A percentile compares a stretch with the other conserved stretches of the same genome.
Evolutionary conservation across 2,888 invertebrate species (phyloP).

Genomic region (Sinodicranocentrus sp.): DNA sequence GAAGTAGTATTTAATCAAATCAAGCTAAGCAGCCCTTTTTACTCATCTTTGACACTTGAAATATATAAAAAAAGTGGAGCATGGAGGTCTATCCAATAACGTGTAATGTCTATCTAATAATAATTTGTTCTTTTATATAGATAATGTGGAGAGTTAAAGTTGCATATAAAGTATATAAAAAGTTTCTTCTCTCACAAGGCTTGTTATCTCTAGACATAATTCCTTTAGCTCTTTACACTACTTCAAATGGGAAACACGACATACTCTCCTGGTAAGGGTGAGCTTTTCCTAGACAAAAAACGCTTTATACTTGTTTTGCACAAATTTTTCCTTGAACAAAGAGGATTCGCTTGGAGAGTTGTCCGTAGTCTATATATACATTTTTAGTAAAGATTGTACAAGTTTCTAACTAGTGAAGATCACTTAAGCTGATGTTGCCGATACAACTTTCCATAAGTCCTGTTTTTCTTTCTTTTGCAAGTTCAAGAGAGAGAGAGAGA

Average conservation of each 20-base stretch:
- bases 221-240: not conserved
- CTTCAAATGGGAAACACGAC: not conserved
- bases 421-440: not conserved
- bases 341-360: not conserved
- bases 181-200: too few relatives aligned
- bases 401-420: too few relatives aligned
- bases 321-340: not conserved
- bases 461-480: not conserved
- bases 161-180: too few relatives aligned
- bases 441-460: slow-evolving; percentile 9
- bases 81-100: not conserved
- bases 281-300: too few relatives aligned
- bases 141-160: too few relatives aligned
- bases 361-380: not conserved
- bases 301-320: too few relatives aligned
- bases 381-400: not conserved
- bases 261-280: too few relatives aligned
- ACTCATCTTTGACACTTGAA: slow-evolving; percentile 48
- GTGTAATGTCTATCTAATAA: too few relatives aligned
- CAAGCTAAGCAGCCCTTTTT: slow-evolving; percentile 35
- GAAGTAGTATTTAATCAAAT: slow-evolving; percentile 34
- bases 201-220: not conserved
- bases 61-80: slow-evolving; percentile 22
- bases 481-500: too few relatives aligned
- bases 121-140: too few relatives aligned